These are phyloP conservation scores for Epicauta chinensis DNA, from an alignment of 1,140 invertebrate genomes.

Conservation along the genomic window DNA sequence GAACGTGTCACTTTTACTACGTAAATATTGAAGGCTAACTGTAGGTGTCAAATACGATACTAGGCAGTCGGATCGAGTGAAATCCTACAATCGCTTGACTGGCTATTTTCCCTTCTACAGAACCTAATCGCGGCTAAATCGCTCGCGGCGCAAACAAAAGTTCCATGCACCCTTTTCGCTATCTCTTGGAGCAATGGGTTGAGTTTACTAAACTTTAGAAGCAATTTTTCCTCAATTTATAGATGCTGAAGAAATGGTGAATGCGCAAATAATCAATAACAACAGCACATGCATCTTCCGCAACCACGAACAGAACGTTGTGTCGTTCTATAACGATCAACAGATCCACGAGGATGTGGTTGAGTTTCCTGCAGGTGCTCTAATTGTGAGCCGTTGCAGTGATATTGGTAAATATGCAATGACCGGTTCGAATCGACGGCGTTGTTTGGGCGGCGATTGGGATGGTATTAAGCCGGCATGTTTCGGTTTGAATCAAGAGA, in stretches of 20 bases:
- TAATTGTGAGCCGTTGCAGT: constrained; percentile 63
- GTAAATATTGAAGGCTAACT: too few relatives aligned
- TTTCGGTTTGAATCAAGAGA: constrained; percentile 75
- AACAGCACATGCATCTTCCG: constrained; percentile 69
- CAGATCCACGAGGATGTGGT: constrained; percentile 66
- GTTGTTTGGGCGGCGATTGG: constrained; percentile 71
- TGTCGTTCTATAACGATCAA: constrained; percentile 72
- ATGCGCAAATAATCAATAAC: constrained; percentile 41
- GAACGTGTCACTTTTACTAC: too few relatives aligned
- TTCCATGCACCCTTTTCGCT: too few relatives aligned
- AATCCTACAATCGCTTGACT: too few relatives aligned
- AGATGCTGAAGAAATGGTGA: constrained; percentile 48
- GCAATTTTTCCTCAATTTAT: neutral
- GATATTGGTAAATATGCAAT: constrained; percentile 66
- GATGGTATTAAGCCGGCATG: constrained; percentile 70
- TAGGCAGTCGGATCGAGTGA: too few relatives aligned
- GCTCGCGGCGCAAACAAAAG: too few relatives aligned
- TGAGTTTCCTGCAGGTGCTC: constrained; percentile 67
- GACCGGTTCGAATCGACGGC: constrained; percentile 49
- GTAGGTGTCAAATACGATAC: too few relatives aligned
- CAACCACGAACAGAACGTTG: constrained; percentile 70
- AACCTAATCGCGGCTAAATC: too few relatives aligned
- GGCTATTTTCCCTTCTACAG: too few relatives aligned
- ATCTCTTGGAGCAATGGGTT: too few relatives aligned
- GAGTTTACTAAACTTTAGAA: neutral